These are phyloP conservation scores for Glomeris marginata DNA, from an alignment of 2,888 invertebrate genomes.

Conservation along the genomic window DNA sequence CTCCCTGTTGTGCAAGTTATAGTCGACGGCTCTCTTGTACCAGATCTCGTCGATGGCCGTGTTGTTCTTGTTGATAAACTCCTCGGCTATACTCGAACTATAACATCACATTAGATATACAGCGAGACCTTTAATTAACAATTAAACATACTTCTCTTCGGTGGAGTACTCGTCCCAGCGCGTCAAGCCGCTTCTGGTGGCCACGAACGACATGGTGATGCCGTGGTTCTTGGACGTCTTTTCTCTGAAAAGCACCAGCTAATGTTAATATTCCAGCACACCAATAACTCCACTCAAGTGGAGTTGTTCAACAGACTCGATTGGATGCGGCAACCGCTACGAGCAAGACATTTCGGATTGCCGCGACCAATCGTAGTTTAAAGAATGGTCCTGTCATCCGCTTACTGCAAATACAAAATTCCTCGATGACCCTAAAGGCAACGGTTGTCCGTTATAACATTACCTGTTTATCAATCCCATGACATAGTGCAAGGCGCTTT, in stretches of 20 bases:
- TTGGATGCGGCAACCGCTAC: no score
- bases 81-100: neutral
- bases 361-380: no score
- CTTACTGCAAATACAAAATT: no score
- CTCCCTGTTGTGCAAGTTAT: conserved; percentile 67
- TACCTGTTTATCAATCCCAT: conserved; percentile 19
- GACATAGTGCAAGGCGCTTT: conserved; percentile 20
- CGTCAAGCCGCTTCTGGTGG: conserved; percentile 78
- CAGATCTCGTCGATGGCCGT: conserved; percentile 74
- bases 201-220: conserved; percentile 49
- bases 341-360: no score
- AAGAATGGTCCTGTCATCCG: conserved; percentile 15
- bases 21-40: conserved; percentile 83
- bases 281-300: conserved; percentile 71
- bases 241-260: no score
- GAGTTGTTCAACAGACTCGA: no score
- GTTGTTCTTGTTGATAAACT: conserved; percentile 57
- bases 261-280: conserved; percentile 27
- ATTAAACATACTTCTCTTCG: conserved; percentile 26
- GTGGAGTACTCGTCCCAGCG: conserved; percentile 59
- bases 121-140: no score
- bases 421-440: no score
- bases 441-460: conserved; percentile 1
- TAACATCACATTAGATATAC: conserved; percentile 3
- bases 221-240: conserved; percentile 18